A percentile compares a stretch with the other conserved stretches of the same genome.
These are phyloP conservation scores for Leptopilina syphax DNA, from an alignment of 2,888 invertebrate species.

Conservation along the genomic window DNA sequence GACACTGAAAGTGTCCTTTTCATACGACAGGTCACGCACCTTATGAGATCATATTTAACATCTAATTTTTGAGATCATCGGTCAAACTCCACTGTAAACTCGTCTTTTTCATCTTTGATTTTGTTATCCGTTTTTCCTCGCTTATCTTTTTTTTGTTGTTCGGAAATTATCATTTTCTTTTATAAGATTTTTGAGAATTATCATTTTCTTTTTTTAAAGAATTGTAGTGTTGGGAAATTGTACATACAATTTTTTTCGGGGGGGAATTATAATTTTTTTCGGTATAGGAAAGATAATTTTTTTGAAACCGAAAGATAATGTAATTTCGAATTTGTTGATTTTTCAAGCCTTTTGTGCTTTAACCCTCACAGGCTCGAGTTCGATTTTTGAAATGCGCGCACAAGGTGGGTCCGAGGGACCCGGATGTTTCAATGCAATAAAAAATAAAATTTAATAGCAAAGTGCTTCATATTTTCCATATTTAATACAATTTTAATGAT, in stretches of 20 bases:
- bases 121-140: background rate
- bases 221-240: no score
- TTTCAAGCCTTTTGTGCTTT: background rate
- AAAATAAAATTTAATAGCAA: no score
- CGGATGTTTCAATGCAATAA: no score
- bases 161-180: background rate
- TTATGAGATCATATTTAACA: slow-evolving; percentile 8
- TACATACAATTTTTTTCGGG: no score
- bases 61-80: slow-evolving; percentile 25
- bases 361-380: no score
- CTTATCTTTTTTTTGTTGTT: background rate
- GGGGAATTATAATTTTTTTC: background rate
- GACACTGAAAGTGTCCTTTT: slow-evolving; percentile 35
- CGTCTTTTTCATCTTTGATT: background rate
- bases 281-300: no score
- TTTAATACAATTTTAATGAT: no score
- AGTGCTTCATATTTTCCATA: no score
- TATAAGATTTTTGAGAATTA: background rate
- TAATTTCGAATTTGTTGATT: background rate
- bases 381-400: no score
- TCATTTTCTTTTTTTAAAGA: background rate
- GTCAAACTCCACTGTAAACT: background rate
- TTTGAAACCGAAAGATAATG: background rate
- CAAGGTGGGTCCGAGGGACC: no score
- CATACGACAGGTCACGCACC: slow-evolving; percentile 32